Evolutionary conservation across 1,140 invertebrate genomes (phyloP).

Genomic region (Cydia amplana): DNA sequence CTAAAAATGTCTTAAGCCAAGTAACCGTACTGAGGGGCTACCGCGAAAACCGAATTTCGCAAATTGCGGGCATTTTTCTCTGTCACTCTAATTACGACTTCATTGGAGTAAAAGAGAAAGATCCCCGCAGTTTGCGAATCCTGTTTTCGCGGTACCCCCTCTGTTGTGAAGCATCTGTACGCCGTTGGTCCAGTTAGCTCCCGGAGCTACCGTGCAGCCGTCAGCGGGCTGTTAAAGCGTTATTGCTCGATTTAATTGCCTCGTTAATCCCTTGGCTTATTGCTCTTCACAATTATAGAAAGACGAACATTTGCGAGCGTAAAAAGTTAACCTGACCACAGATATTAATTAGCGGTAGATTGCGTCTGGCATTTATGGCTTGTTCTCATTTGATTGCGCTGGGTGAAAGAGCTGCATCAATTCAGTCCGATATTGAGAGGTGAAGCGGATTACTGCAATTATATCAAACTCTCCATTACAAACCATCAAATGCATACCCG

Average conservation of each 20-base stretch:
- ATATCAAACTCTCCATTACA: too few relatives aligned
- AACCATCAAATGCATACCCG: too few relatives aligned
- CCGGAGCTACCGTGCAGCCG: slow-evolving; percentile 7
- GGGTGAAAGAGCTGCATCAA: neutral
- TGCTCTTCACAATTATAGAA: slow-evolving; percentile 48
- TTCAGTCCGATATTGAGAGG: neutral
- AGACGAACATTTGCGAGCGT: slow-evolving; percentile 35
- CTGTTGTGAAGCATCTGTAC: neutral
- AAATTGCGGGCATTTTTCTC: too few relatives aligned
- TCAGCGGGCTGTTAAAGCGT: slow-evolving; percentile 53
- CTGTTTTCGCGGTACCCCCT: too few relatives aligned
- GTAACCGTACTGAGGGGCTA: too few relatives aligned
- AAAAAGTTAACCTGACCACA: slow-evolving; percentile 9
- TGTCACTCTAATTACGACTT: too few relatives aligned
- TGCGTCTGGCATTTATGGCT: slow-evolving; percentile 15
- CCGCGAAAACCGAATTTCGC: too few relatives aligned
- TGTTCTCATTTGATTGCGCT: neutral
- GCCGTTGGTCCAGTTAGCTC: neutral
- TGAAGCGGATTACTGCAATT: neutral
- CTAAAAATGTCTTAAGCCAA: neutral
- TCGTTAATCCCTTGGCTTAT: slow-evolving; percentile 48
- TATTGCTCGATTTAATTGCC: slow-evolving; percentile 64
- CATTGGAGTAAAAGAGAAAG: too few relatives aligned
- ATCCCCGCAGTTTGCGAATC: too few relatives aligned
- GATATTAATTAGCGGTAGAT: slow-evolving; percentile 12